Evolutionary conservation across 2,888 invertebrate species (phyloP).

Genomic region (Hymenopus coronatus): DNA sequence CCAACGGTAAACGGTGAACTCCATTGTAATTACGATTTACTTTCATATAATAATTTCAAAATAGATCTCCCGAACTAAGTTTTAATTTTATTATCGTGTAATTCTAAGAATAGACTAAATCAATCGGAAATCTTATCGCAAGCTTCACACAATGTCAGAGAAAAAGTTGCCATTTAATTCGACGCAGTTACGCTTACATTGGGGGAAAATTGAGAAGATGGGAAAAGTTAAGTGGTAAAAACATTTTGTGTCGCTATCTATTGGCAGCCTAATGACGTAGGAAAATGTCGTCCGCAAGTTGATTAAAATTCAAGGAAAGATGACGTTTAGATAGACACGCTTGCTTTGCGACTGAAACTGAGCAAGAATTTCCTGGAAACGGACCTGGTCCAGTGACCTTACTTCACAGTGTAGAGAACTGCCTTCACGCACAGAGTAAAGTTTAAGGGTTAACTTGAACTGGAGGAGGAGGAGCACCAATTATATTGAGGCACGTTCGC

Average conservation of each 20-base stretch:
- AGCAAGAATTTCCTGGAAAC: not conserved
- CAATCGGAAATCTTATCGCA: not conserved
- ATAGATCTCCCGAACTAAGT: no score
- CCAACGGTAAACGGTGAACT: no score
- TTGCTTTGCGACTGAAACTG: not conserved
- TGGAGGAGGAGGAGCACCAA: not conserved
- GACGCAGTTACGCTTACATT: not conserved
- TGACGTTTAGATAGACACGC: slow-evolving; percentile 27
- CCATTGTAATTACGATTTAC: no score
- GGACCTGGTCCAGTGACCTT: not conserved
- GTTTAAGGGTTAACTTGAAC: not conserved
- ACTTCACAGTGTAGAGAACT: not conserved
- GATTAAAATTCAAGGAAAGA: slow-evolving; percentile 35
- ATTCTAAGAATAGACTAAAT: not conserved
- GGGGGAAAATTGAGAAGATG: not conserved
- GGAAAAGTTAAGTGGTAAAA: not conserved
- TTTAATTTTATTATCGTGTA: no score
- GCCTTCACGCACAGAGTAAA: not conserved
- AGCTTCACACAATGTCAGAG: not conserved
- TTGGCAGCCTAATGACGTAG: not conserved
- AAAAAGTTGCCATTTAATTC: not conserved
- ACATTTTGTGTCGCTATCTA: not conserved
- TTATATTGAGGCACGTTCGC: not conserved
- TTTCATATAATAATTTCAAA: no score
- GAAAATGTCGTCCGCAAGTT: slow-evolving; percentile 2